Base-by-base conservation (phyloP, 1,140 invertebrate species). In the Neodiprion virginianus region DNA sequence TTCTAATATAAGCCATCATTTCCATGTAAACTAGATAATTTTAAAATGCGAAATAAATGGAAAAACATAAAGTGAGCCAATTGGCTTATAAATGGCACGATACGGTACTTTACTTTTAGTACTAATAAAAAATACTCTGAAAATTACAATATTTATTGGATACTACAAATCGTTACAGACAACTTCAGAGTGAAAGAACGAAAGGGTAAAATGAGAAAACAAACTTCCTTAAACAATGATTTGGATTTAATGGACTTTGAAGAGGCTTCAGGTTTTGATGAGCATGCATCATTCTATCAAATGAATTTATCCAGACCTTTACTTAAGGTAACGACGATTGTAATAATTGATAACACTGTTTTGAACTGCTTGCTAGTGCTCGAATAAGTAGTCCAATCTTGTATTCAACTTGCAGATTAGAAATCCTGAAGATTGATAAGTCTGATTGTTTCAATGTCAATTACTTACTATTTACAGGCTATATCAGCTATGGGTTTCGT, bases 261-360 rank as follows among this genome's bases (percentile, higher is more conserved):
- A 80, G 95, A 96, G 73, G 90, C 91, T 72, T 90, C 92, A 28
- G 88, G 90, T 9, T 93, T 92, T 81, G 93, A 96, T 82, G 90
- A 92, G 68, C 91, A 92, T 72, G 88, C 93, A 0, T 93, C 94
- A 0, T 98, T 98, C 88, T 94, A 96, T 85, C 94, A 97, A 88
- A 97, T 98, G 96, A 97, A 98, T 86, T 88, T 98, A 23, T 98
- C 96, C 0, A 86, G 96, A 72, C 96, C 97, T 14, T 86, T 98
- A 4, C 89, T 98, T 81, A 97, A 97, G 83, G 92, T 93, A 86
- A 78, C 74, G 28, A 40, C 28, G 28, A 40, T 40, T 61, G 28
- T 14, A 61, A 61, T 17, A 61, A 61, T 17, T 14, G n/a, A 61
- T 14, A 61, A 14, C 8, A 61, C 53, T 7, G 53, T 61, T 2